Conservation (phyloP, 2,888 invertebrate genomes). For the Sesia apiformis region DNA sequence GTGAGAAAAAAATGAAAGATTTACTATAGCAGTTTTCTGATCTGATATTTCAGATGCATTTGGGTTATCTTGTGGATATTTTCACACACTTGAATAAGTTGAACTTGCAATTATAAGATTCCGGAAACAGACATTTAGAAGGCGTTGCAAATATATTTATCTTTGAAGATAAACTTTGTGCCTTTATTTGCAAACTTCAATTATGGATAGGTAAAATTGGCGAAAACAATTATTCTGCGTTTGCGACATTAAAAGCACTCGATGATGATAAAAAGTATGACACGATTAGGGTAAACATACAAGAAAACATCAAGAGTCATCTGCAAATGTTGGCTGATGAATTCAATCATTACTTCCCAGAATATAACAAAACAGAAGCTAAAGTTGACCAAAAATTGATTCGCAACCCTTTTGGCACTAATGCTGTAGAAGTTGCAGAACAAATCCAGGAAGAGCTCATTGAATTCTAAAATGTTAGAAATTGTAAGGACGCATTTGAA, state of each 20-base stretch:
- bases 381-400: too few species aligned
- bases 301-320: too few species aligned
- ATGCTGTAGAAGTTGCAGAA: too few species aligned
- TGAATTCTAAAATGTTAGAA: too few species aligned
- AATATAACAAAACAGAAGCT: too few species aligned
- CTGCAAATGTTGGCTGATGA: too few species aligned
- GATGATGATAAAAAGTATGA: conserved; percentile 5
- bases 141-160: conserved; percentile 5
- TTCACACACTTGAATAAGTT: conserved; percentile 3
- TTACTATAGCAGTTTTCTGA: background rate
- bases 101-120: conserved; percentile 7
- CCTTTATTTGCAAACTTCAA: conserved; percentile 6
- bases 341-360: too few species aligned
- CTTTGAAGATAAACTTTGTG: conserved; percentile 8
- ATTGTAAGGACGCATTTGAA: too few species aligned
- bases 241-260: conserved; percentile 7
- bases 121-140: conserved; percentile 1
- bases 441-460: too few species aligned
- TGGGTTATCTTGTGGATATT: conserved; percentile 6
- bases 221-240: conserved; percentile 9
- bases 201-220: conserved; percentile 9
- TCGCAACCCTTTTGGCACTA: too few species aligned
- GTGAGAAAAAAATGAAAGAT: conserved; percentile 1
- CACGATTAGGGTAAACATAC: too few species aligned
- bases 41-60: conserved; percentile 3